Evolutionary conservation across 2,113 vertebrate genomes (phyloP).

Genomic region (Clupea harengus): DNA sequence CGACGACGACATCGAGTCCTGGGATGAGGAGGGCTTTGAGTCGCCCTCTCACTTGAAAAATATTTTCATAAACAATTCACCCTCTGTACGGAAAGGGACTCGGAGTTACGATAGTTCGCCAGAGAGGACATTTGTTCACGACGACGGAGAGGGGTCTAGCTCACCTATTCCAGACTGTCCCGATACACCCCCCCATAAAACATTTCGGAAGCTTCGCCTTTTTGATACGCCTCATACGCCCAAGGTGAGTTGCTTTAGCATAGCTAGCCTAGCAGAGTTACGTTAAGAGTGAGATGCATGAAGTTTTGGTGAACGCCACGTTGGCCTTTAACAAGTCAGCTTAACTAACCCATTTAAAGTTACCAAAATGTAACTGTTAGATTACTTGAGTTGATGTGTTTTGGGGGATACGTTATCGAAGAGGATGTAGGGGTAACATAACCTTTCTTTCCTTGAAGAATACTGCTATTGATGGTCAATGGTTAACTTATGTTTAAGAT

Average conservation of each 20-base stretch:
- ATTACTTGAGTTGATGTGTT: too few species aligned
- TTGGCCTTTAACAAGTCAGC: not conserved
- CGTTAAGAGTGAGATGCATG: not conserved
- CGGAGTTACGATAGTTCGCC: slow-evolving; percentile 62
- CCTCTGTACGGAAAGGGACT: slow-evolving; percentile 72
- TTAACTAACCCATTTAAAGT: too few species aligned
- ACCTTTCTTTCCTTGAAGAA: too few species aligned
- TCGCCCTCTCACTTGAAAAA: slow-evolving; percentile 78
- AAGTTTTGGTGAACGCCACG: not conserved
- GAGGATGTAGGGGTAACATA: too few species aligned
- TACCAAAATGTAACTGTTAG: too few species aligned
- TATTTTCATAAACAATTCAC: slow-evolving; percentile 71
- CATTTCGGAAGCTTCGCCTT: slow-evolving; percentile 88
- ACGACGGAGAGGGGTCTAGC: slow-evolving; percentile 65
- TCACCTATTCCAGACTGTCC: slow-evolving; percentile 83
- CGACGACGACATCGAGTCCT: slow-evolving; percentile 81
- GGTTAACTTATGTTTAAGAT: too few species aligned
- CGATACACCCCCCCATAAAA: slow-evolving; percentile 93
- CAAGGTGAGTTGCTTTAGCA: slow-evolving; percentile 75
- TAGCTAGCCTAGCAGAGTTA: not conserved
- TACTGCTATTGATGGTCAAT: too few species aligned
- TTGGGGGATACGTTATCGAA: too few species aligned
- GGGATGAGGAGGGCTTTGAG: slow-evolving; percentile 81
- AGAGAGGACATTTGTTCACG: slow-evolving; percentile 48
- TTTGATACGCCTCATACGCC: slow-evolving; percentile 96